Base-by-base conservation (phyloP, 2,797 vertebrate species). In the Anguilla megastoma region DNA sequence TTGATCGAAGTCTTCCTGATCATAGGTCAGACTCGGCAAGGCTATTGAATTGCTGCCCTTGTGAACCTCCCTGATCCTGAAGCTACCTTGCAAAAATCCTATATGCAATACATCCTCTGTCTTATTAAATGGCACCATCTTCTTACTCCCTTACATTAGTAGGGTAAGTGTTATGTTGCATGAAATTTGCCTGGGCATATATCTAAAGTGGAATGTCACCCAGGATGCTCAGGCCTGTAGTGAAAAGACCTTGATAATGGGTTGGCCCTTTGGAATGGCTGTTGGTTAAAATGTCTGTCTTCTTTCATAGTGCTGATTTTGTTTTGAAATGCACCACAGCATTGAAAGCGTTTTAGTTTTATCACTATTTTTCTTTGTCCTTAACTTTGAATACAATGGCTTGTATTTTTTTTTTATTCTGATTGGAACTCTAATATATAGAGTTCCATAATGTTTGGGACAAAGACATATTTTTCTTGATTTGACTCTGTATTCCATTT, bases 1-100 rank as follows among this genome's bases (percentile, higher is more conserved):
- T 88, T 85, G 71, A 88, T 88, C 84, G 36, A 58, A 86, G 87
- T 84, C 86, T 89, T 85, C 84, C 69, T 50, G 88, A 76, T 84
- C 86, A 87, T 58, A 87, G 86, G 86, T 89, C 83, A 89, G 80
- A 45, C 45, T 69, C 84, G 82, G 80, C 86, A 87, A 87, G 83
- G 69, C 48, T 89, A 52, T 86, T 86, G 79, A 84, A 84, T 89
- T 89, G 52, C 86, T 76, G 5, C 48, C 36, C 56, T 66, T 33
- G 50, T 30, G 50, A 74, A 27, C 41, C 66, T 63, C 27, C 24
- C 52, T 45, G 48, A 30, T 84, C 36, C 54, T 54, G 33, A 54
- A 83, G 58, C 85, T 45, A 52, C 76, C 88, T 86, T 60, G 41
- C n/a, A 58, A 82, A 86, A 79, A 89, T 21, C 48, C 50, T 63